phyloP scores from a whole-genome alignment of 2,888 invertebrate genomes.

The Dynastes hyllus region DNA sequence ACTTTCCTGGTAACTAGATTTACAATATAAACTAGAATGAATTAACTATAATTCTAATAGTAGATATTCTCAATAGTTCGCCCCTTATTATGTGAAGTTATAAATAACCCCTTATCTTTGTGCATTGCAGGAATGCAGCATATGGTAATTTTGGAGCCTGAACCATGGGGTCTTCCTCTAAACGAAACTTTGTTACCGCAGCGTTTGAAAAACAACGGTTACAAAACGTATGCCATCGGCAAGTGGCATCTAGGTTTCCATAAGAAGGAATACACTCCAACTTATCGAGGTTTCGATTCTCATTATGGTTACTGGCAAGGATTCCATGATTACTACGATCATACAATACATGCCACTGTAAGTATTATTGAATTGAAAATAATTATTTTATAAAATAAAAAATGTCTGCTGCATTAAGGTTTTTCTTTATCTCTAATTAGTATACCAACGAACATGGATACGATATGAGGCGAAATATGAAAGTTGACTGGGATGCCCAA shows the following conservation, averaged over 20 bases:
- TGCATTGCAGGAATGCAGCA: constrained; percentile 80
- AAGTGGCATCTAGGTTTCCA: constrained; percentile 93
- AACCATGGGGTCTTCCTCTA: constrained; percentile 83
- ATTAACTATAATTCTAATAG: no score
- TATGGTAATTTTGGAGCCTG: constrained; percentile 79
- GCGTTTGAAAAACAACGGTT: constrained; percentile 80
- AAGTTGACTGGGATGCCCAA: constrained; percentile 72
- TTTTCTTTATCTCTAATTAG: constrained; percentile 61
- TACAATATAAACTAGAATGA: no score
- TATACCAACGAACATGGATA: constrained; percentile 71
- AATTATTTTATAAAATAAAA: not conserved
- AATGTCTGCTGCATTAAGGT: not conserved
- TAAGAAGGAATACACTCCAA: constrained; percentile 81
- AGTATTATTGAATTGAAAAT: constrained; percentile 55
- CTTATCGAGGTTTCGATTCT: constrained; percentile 83
- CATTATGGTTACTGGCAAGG: constrained; percentile 92
- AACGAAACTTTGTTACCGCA: constrained; percentile 75
- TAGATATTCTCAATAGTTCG: no score
- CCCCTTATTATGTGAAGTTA: no score
- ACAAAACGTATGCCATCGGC: constrained; percentile 84
- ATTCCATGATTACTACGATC: constrained; percentile 85
- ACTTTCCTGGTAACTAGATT: no score
- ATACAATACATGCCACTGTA: constrained; percentile 73
- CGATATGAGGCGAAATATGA: constrained; percentile 78
- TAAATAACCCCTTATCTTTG: no score